A percentile compares a stretch with the other conserved stretches of the same genome.
Evolutionary conservation across 2,113 vertebrate species (phyloP).

Genomic region (Psammodynastes pulverulentus): DNA sequence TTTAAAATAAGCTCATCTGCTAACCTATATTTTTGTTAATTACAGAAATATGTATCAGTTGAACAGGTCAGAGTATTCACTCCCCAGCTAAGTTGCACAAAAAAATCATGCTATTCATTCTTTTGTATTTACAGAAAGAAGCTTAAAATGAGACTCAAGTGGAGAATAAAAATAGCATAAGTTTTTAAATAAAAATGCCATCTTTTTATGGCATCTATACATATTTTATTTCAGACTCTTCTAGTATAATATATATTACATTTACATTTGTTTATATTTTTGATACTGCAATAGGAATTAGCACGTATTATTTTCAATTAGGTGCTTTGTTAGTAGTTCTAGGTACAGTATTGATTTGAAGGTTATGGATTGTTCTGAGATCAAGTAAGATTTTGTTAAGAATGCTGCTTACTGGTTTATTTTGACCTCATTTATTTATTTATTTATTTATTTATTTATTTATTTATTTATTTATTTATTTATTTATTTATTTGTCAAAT

Average conservation of each 20-base stretch:
- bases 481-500: too few relatives aligned
- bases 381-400: neutral
- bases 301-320: neutral
- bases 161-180: neutral
- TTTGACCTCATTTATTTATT: too few relatives aligned
- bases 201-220: neutral
- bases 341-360: neutral
- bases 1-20: neutral
- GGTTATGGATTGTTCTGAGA: neutral
- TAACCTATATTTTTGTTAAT: neutral
- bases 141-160: neutral
- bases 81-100: neutral
- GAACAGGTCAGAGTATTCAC: neutral
- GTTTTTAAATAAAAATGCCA: accelerated
- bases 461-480: too few relatives aligned
- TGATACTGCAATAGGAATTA: too few relatives aligned
- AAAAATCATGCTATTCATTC: neutral
- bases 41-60: neutral
- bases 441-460: too few relatives aligned
- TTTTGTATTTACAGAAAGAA: neutral
- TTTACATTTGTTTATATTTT: neutral
- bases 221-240: neutral
- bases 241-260: neutral
- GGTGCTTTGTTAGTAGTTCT: neutral
- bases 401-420: neutral